A percentile compares a stretch with the other conserved stretches of the same genome.
phyloP scores from a whole-genome alignment of 2,113 vertebrate genomes.

The Osmerus mordax region DNA sequence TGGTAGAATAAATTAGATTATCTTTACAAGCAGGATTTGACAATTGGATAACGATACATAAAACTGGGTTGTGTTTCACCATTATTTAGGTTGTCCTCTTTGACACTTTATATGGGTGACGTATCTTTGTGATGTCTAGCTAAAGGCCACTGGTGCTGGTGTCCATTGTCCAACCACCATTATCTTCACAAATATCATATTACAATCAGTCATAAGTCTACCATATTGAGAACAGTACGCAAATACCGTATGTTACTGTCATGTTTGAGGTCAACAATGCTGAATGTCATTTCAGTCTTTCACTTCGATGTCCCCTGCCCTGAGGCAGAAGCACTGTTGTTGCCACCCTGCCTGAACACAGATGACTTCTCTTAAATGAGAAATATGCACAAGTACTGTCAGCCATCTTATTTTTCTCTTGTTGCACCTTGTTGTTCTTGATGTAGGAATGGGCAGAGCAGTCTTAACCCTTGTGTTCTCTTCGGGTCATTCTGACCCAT shows the following conservation, averaged over 20 bases:
- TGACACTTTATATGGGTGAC: too few relatives aligned
- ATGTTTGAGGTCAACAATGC: not conserved
- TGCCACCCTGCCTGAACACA: slow-evolving; percentile 10
- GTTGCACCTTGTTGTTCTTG: slow-evolving; percentile 36
- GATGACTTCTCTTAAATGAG: slow-evolving; percentile 14
- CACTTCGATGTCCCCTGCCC: not conserved
- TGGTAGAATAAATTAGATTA: too few relatives aligned
- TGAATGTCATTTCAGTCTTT: slow-evolving; percentile 20
- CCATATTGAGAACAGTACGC: not conserved
- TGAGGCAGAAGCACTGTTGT: slow-evolving; percentile 9
- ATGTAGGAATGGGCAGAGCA: slow-evolving; percentile 41
- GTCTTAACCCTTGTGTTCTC: slow-evolving; percentile 43
- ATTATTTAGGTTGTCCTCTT: too few relatives aligned
- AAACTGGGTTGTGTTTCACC: too few relatives aligned
- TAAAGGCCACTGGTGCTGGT: too few relatives aligned
- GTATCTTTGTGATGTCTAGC: too few relatives aligned
- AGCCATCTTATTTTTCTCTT: slow-evolving; percentile 22
- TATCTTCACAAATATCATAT: too few relatives aligned
- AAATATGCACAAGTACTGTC: slow-evolving; percentile 40
- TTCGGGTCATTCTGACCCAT: too few relatives aligned
- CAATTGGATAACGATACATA: too few relatives aligned
- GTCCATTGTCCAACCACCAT: too few relatives aligned
- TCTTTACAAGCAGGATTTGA: too few relatives aligned
- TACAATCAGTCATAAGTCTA: not conserved
- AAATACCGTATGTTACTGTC: not conserved